A percentile compares a stretch with the other conserved stretches of the same genome.
Evolutionary conservation across 2,888 invertebrate genomes (phyloP).

Genomic region (Pseudococcus viburni): DNA sequence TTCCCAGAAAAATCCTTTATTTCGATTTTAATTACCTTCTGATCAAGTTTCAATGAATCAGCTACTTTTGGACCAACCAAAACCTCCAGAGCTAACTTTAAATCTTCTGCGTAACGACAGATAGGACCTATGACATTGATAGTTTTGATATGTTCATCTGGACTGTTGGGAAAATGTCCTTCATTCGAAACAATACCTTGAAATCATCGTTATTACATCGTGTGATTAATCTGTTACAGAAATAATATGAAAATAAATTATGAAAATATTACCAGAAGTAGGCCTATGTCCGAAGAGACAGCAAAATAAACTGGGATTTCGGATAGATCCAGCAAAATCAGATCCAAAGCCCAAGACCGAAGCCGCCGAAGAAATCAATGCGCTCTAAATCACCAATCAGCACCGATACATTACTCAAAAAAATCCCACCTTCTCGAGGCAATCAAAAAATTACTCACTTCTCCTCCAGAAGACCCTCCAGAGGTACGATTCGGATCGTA

Average conservation of each 20-base stretch:
- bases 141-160: constrained; percentile 68
- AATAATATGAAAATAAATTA: too few relatives aligned
- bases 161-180: constrained; percentile 84
- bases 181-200: constrained; percentile 81
- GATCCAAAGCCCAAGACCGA: constrained; percentile 88
- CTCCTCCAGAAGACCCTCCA: constrained; percentile 93
- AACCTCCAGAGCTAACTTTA: too few relatives aligned
- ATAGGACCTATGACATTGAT: too few relatives aligned
- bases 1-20: too few relatives aligned
- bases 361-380: constrained; percentile 83
- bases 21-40: too few relatives aligned
- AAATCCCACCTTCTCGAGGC: not conserved
- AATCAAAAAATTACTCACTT: constrained; percentile 72
- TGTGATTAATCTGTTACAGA: not conserved
- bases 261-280: constrained; percentile 69
- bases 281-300: constrained; percentile 96
- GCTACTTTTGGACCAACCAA: too few relatives aligned
- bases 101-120: too few relatives aligned
- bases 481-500: constrained; percentile 81
- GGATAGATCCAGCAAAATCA: constrained; percentile 91
- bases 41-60: too few relatives aligned
- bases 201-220: too few relatives aligned
- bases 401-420: not conserved
- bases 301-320: constrained; percentile 90
- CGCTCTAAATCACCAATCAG: constrained; percentile 70